phyloP scores from a whole-genome alignment of 2,888 invertebrate genomes.

The Halocaridina rubra region DNA sequence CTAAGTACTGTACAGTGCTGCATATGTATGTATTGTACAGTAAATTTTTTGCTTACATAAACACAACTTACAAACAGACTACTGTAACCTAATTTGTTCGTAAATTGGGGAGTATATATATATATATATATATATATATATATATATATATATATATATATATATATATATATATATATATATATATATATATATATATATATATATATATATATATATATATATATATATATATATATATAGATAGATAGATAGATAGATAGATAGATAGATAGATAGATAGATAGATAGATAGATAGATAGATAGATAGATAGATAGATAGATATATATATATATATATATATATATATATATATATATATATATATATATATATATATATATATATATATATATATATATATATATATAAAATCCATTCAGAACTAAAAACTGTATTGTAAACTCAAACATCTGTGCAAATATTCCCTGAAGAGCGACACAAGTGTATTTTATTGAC shows the following conservation, averaged over 20 bases:
- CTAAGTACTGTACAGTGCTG: too few species aligned
- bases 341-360: constrained; percentile 16
- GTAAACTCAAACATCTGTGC: background rate
- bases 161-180: constrained; percentile 16
- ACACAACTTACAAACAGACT: too few species aligned
- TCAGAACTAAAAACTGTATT: too few species aligned
- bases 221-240: constrained; percentile 19
- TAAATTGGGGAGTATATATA: too few species aligned
- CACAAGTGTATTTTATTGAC: background rate
- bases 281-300: constrained; percentile 2
- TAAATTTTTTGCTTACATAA: too few species aligned
- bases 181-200: constrained; percentile 16
- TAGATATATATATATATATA: too few species aligned
- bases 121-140: constrained; percentile 16
- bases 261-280: background rate
- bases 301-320: constrained; percentile 6
- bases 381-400: constrained; percentile 19
- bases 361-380: constrained; percentile 16
- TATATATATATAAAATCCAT: constrained; percentile 15
- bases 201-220: constrained; percentile 19
- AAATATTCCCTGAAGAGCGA: background rate
- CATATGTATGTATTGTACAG: too few species aligned
- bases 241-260: background rate
- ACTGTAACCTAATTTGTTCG: too few species aligned
- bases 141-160: constrained; percentile 11